Percentiles rank a stretch among this genome's conserved stretches.
phyloP scores from a whole-genome alignment of 2,888 invertebrate genomes.

The Neoitamus cyanurus region DNA sequence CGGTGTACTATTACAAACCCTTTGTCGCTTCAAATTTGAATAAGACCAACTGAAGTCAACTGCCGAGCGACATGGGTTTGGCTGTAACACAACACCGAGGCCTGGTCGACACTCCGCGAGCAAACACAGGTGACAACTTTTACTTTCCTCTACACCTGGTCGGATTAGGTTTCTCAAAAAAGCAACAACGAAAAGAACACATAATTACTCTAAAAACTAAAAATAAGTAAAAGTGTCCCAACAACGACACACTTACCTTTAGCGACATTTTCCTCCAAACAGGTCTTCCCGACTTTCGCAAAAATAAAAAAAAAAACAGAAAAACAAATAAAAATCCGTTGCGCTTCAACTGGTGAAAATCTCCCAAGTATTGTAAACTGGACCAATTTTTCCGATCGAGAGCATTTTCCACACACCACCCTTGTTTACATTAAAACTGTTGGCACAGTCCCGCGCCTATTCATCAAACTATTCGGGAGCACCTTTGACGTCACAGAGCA shows the following conservation, averaged over 20 bases:
- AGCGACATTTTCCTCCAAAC: slow-evolving; percentile 24
- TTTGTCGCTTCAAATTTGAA: neutral
- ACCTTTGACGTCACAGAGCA: neutral
- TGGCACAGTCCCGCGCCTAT: neutral
- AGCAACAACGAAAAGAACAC: neutral
- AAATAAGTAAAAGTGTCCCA: neutral
- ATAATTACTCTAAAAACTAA: neutral
- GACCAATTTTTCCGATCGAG: neutral
- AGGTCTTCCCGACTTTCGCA: neutral
- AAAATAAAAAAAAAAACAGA: neutral
- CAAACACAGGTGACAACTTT: slow-evolving; percentile 8
- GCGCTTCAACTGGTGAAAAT: neutral
- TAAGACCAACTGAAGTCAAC: neutral
- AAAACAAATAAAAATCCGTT: neutral
- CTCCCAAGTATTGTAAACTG: neutral
- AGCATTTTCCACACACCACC: neutral
- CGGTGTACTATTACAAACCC: neutral
- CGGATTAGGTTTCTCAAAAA: slow-evolving; percentile 16
- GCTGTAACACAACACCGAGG: neutral
- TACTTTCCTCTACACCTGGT: neutral
- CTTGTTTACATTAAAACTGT: neutral
- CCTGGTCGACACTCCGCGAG: neutral
- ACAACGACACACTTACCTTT: slow-evolving; percentile 28
- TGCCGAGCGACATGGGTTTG: neutral
- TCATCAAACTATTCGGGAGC: neutral